Evolutionary conservation across 2,888 invertebrate species (phyloP).

Genomic region (Aleiodes testaceus): DNA sequence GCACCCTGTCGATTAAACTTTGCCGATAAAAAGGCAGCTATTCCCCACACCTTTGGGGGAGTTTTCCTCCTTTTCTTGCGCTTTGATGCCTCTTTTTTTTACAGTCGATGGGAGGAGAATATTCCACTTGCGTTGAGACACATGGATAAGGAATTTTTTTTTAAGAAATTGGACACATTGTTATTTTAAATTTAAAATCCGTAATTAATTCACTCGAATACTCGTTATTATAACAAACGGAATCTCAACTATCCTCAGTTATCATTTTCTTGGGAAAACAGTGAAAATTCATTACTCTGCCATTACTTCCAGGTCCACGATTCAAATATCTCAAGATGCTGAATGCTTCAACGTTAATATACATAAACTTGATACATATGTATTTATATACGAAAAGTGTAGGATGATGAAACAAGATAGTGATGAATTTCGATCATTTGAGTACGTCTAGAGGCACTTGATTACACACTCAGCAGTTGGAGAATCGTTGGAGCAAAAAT

Average conservation of each 20-base stretch:
- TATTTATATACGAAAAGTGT: background rate
- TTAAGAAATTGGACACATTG: too few relatives aligned
- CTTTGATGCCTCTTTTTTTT: background rate
- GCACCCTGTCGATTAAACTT: constrained; percentile 35
- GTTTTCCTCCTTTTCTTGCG: background rate
- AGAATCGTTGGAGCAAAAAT: constrained; percentile 52
- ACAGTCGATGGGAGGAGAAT: too few relatives aligned
- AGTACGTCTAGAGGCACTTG: constrained; percentile 29
- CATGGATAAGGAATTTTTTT: too few relatives aligned
- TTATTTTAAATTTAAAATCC: too few relatives aligned
- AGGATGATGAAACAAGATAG: background rate
- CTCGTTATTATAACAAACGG: too few relatives aligned
- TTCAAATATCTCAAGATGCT: background rate
- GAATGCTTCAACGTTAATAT: background rate
- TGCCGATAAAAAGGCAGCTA: constrained; percentile 18
- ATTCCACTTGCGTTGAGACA: too few relatives aligned
- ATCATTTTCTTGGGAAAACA: constrained; percentile 1
- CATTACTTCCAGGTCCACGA: constrained; percentile 36
- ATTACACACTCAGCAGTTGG: constrained; percentile 46
- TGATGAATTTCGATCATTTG: constrained; percentile 14
- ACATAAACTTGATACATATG: background rate
- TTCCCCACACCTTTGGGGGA: background rate
- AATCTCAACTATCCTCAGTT: background rate
- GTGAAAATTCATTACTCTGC: constrained; percentile 34
- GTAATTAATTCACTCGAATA: too few relatives aligned